Base-by-base conservation (phyloP, 2,113 vertebrate species). In the Syngnathus typhle region DNA sequence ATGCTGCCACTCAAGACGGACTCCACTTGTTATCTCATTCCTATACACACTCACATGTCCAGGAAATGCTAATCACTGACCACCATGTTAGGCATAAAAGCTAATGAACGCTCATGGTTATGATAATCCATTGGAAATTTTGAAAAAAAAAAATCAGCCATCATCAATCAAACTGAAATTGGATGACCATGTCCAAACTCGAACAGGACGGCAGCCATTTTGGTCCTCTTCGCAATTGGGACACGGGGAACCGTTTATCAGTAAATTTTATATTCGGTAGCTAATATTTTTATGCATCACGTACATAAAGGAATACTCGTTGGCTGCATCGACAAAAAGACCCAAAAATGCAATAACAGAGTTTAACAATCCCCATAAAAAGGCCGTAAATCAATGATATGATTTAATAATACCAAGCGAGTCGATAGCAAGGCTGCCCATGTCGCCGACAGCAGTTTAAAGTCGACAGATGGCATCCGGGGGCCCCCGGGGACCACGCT, bases 11-110 rank as follows among this genome's bases (percentile, higher is more conserved):
- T 83, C 82, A 76, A 74, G 74, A 78, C 85, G 76, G 74, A 78
- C 85, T 84, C 85, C 78, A 87, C 86, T 88, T 87, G 85, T 88
- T 87, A 86, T 81, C 72, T 74, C 78, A 52, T 19, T 21, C 49
- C 8, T n/a, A 6, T 6, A 52, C 19, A 19, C 4, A 19, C 46
- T 18, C 46, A 49, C 46, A 49, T 16, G 18, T 18, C 46, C 46
- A 1, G 18, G 18, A 18, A 16, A 49, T 49, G 6, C 18, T 49
- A 49, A 49, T 15, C 46, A 18, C 46, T 49, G 46, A 19, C 46
- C 46, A 49, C 46, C 18, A 49, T 16, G 46, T 18, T 19, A 49
- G 6, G 46, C 16, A 15, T 19, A 49, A 49, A 49, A 49, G 16
- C 46, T 49, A 49, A 49, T 16, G 18, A 18, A 18, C 27, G 27